These are phyloP conservation scores for Rhynchonycteris naso DNA, from an alignment of 2,797 vertebrate species.

Conservation along the genomic window DNA sequence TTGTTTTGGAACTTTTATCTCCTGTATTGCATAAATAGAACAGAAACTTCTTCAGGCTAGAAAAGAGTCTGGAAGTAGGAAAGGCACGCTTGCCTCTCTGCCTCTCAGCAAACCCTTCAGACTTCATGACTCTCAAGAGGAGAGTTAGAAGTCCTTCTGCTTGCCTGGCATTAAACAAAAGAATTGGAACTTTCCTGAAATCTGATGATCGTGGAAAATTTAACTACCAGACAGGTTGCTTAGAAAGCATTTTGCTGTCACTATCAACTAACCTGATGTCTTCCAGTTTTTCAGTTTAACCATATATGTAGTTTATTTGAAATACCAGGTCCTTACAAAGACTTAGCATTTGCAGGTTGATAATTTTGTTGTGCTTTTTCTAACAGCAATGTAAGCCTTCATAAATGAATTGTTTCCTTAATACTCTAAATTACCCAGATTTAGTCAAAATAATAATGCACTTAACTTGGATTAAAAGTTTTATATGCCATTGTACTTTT, in stretches of 20 bases:
- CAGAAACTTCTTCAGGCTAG: conserved; percentile 40
- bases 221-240: conserved; percentile 85
- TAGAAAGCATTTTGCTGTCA: conserved; percentile 86
- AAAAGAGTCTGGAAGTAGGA: conserved; percentile 59
- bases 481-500: conserved; percentile 55
- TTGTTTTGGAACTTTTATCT: conserved; percentile 56
- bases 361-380: conserved; percentile 64
- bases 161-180: conserved; percentile 90
- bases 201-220: conserved; percentile 89
- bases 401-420: conserved; percentile 51
- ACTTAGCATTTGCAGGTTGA: conserved; percentile 39
- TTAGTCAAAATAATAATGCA: conserved; percentile 49
- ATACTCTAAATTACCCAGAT: conserved; percentile 44
- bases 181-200: conserved; percentile 91
- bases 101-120: conserved; percentile 81
- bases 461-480: conserved; percentile 51
- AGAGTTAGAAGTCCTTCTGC: conserved; percentile 88
- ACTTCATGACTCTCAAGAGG: conserved; percentile 82
- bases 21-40: conserved; percentile 68
- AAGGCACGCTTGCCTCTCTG: conserved; percentile 79
- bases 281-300: conserved; percentile 82
- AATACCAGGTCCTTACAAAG: conserved; percentile 65
- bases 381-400: conserved; percentile 68
- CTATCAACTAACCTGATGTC: conserved; percentile 82
- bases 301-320: conserved; percentile 75